phyloP scores from a whole-genome alignment of 2,888 invertebrate genomes.

The Cheilosia pagana region DNA sequence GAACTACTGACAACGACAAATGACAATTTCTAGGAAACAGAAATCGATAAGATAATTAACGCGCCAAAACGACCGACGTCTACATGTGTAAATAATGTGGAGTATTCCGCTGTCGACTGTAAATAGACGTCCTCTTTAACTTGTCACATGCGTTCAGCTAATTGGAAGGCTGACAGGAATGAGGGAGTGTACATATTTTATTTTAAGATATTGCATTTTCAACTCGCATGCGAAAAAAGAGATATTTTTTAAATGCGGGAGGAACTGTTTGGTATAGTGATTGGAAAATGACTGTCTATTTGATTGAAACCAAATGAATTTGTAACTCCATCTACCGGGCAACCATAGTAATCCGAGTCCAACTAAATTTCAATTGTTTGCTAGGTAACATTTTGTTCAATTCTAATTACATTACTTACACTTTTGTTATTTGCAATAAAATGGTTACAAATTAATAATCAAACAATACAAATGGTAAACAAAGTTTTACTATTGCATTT shows the following conservation, averaged over 20 bases:
- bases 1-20: slow-evolving; percentile 15
- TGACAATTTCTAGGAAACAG: slow-evolving; percentile 10
- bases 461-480: not conserved
- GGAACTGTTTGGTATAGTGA: not conserved
- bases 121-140: slow-evolving; percentile 39
- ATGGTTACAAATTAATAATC: too few species aligned
- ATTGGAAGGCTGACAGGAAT: slow-evolving; percentile 37
- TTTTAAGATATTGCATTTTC: slow-evolving; percentile 8
- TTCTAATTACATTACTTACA: too few species aligned
- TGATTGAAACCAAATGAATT: too few species aligned
- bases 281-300: too few species aligned
- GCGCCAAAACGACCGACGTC: not conserved
- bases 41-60: slow-evolving; percentile 28
- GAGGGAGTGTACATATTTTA: slow-evolving; percentile 9
- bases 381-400: too few species aligned
- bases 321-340: too few species aligned
- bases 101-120: slow-evolving; percentile 21
- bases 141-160: slow-evolving; percentile 34
- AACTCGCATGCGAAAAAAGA: not conserved
- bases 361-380: too few species aligned
- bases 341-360: too few species aligned
- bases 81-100: slow-evolving; percentile 19
- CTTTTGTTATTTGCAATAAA: too few species aligned
- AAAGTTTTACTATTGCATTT: too few species aligned
- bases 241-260: not conserved